Base-by-base conservation (phyloP, 2,113 vertebrate genomes). In the Candoia aspera region DNA sequence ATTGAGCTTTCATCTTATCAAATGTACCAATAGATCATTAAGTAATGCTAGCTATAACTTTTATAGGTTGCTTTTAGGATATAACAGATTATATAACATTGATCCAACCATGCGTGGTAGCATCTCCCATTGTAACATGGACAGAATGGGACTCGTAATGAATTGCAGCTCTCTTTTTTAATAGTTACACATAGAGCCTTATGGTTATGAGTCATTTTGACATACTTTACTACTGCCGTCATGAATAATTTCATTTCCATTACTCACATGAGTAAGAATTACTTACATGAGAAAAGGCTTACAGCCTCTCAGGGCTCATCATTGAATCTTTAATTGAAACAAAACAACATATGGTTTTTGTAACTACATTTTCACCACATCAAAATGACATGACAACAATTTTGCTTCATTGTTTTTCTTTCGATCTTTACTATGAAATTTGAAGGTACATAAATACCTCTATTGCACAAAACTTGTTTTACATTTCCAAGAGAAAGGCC, bases 181-280 rank as follows among this genome's bases (percentile, higher is more conserved):
- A 88, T 57, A 62, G 12, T 24, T 89, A 64, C 33, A 84, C 62
- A 91, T 53, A 90, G 83, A 58, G 9, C 54, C 54, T n/a, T 49
- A 79, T 64, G 42, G n/a, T 90, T 90, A 26, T 64, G 88, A 89
- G 84, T 87, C 62, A 83, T 79, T 79, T 91, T 92, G 64, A 84
- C 85, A 87, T 90, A 90, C 46, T 54, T 92, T 64, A 83, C 88
- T 62, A 84, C 46, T 88, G 73, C 87, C 87, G 55, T 87, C 64
- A 90, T 83, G 23, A 89, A 64, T 90, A 91, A 29, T 64, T 90
- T 62, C 54, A 90, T 90, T 89, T 86, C 84, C 57, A 55, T 84
- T 93, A 90, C 87, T 87, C 93, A 83, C 12, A 90, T 83, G 88
- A 92, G 55, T 87, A 92, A 92, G 84, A 87, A 92, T 84, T 92